A percentile compares a stretch with the other conserved stretches of the same genome.
phyloP scores from a whole-genome alignment of 2,113 vertebrate genomes.

The Grammomys surdaster region DNA sequence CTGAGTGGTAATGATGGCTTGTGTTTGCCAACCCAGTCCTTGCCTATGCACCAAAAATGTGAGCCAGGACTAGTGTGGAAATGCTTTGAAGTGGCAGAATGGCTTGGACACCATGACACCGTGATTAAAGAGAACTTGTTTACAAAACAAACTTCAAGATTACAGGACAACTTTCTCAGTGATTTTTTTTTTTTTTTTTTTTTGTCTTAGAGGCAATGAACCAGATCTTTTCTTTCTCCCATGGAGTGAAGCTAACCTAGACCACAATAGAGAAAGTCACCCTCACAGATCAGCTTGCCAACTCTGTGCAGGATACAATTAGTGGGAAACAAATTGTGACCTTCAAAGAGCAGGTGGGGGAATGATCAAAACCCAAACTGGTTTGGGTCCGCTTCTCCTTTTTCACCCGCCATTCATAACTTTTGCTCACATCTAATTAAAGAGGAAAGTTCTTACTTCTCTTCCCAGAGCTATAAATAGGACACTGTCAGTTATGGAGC shows the following conservation, averaged over 20 bases:
- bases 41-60: conserved; percentile 81
- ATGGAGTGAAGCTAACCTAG: conserved; percentile 73
- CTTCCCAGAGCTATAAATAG: conserved; percentile 82
- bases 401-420: conserved; percentile 76
- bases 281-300: conserved; percentile 74
- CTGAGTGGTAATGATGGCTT: conserved; percentile 60
- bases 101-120: conserved; percentile 73
- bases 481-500: conserved; percentile 65
- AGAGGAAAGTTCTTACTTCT: conserved; percentile 71
- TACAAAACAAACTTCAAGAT: conserved; percentile 83
- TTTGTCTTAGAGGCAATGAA: conserved; percentile 81
- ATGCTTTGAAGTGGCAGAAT: conserved; percentile 80
- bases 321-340: conserved; percentile 79
- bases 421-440: conserved; percentile 81
- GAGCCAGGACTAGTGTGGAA: conserved; percentile 63
- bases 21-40: conserved; percentile 68
- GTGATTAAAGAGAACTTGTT: conserved; percentile 86
- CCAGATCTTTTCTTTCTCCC: conserved; percentile 58
- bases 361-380: conserved; percentile 70
- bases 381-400: conserved; percentile 65
- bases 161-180: conserved; percentile 81
- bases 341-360: conserved; percentile 80
- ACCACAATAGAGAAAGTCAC: conserved; percentile 82
- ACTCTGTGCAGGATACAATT: conserved; percentile 73
- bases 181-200: not conserved